Percentiles rank a stretch among this genome's conserved stretches.
phyloP scores from a whole-genome alignment of 2,113 vertebrate species.

The Neoarius graeffei region DNA sequence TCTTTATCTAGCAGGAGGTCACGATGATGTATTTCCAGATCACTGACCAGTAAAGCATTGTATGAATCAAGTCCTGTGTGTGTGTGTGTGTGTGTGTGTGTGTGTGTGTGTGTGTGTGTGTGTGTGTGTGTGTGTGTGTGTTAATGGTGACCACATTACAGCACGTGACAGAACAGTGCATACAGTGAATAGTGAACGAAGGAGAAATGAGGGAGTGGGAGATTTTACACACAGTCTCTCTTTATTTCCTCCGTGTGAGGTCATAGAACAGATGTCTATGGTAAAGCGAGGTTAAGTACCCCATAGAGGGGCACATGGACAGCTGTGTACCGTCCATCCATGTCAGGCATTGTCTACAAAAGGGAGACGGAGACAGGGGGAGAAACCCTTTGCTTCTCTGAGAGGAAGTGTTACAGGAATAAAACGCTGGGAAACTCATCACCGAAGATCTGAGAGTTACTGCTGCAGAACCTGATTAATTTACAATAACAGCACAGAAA shows the following conservation, averaged over 20 bases:
- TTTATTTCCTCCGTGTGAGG: constrained; percentile 14
- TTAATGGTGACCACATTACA: neutral
- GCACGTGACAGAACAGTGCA: neutral
- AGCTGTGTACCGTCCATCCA: constrained; percentile 3
- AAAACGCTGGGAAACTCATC: neutral
- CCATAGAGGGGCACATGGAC: constrained; percentile 10
- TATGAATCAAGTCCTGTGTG: neutral
- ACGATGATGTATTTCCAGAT: neutral
- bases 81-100: constrained; percentile 6
- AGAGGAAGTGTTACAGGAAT: neutral
- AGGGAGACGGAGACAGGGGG: neutral
- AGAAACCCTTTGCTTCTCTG: too few relatives aligned
- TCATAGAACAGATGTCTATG: constrained; percentile 15
- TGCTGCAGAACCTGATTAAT: neutral
- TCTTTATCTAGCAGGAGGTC: neutral
- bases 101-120: neutral
- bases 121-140: constrained; percentile 9
- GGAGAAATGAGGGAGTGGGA: neutral
- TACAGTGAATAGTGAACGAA: neutral
- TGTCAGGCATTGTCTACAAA: constrained; percentile 7
- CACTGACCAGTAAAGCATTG: neutral
- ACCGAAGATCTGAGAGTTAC: too few relatives aligned
- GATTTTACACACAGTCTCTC: neutral
- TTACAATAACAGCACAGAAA: neutral
- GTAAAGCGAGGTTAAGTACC: constrained; percentile 21